Percentiles rank a stretch among this genome's conserved stretches.
These are phyloP conservation scores for Phalera bucephala DNA, from an alignment of 2,888 invertebrate species.

Conservation along the genomic window DNA sequence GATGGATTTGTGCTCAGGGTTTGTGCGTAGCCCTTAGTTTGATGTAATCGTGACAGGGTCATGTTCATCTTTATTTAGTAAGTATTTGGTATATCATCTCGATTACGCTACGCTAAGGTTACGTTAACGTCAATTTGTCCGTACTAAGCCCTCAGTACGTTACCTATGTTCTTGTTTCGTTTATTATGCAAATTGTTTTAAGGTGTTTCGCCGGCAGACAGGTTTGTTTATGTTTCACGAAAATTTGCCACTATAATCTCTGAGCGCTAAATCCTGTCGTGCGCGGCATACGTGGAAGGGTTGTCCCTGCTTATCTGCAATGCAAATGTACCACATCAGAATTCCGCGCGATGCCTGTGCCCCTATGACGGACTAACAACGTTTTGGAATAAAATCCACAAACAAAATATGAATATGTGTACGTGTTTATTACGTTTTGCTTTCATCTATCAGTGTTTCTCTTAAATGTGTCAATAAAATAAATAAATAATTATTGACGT, in stretches of 20 bases:
- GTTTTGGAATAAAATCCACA: slow-evolving; percentile 19
- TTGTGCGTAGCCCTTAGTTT: too few species aligned
- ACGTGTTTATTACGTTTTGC: slow-evolving; percentile 2
- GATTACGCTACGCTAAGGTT: too few species aligned
- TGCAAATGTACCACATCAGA: slow-evolving; percentile 60
- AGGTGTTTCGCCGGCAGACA: slow-evolving; percentile 6
- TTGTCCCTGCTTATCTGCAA: slow-evolving; percentile 56
- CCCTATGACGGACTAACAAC: slow-evolving; percentile 36
- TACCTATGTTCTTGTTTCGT: too few species aligned
- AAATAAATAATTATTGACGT: too few species aligned
- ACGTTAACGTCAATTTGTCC: too few species aligned
- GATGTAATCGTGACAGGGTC: too few species aligned
- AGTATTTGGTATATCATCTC: too few species aligned
- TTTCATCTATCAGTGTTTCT: background rate
- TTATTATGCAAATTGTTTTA: too few species aligned
- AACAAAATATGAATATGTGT: slow-evolving; percentile 3
- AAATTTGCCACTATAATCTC: slow-evolving; percentile 58
- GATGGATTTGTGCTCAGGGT: too few species aligned
- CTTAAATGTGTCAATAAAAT: too few species aligned
- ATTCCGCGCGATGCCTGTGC: slow-evolving; percentile 37
- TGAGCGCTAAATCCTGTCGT: slow-evolving; percentile 57
- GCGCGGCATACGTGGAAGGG: slow-evolving; percentile 36
- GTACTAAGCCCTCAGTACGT: too few species aligned
- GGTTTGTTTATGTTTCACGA: slow-evolving; percentile 44
- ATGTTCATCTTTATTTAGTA: too few species aligned